Conservation (phyloP, 2,888 invertebrate genomes). For the Caenorhabditis sinica region DNA sequence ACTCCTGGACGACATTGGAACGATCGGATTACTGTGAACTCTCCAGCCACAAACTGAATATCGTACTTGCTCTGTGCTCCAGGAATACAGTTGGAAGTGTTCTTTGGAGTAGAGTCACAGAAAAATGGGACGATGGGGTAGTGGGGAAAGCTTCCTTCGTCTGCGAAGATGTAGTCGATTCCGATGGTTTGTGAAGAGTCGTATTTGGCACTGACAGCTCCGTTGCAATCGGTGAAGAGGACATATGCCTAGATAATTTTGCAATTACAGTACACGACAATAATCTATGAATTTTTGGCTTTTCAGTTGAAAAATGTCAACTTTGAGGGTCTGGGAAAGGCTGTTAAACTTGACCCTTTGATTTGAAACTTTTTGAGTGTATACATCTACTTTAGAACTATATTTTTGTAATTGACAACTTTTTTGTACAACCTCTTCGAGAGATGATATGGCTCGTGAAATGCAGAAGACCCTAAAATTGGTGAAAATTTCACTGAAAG, state of each 20-base stretch:
- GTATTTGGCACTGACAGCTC: slow-evolving; percentile 44
- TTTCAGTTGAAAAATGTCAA: no score
- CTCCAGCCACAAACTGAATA: slow-evolving; percentile 55
- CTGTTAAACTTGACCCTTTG: no score
- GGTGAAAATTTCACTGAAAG: no score
- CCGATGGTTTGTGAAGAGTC: slow-evolving; percentile 40
- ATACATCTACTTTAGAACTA: no score
- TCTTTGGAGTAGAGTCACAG: slow-evolving; percentile 31
- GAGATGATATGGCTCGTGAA: no score
- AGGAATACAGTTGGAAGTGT: neutral
- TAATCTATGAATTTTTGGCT: no score
- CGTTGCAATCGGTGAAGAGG: slow-evolving; percentile 45
- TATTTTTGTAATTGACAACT: no score
- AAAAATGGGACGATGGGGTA: slow-evolving; percentile 53
- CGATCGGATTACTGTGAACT: slow-evolving; percentile 48
- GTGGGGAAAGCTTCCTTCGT: slow-evolving; percentile 56
- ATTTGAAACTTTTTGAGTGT: no score
- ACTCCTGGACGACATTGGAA: slow-evolving; percentile 56
- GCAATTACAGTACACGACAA: neutral
- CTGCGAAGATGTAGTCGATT: slow-evolving; percentile 41
- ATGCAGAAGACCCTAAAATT: no score
- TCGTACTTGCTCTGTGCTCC: slow-evolving; percentile 47
- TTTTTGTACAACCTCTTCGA: no score
- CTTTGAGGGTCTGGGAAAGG: no score
- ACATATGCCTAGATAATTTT: slow-evolving; percentile 19